A percentile compares a stretch with the other conserved stretches of the same genome.
Evolutionary conservation across 2,888 invertebrate species (phyloP).

Genomic region (Callimorpha dominula): DNA sequence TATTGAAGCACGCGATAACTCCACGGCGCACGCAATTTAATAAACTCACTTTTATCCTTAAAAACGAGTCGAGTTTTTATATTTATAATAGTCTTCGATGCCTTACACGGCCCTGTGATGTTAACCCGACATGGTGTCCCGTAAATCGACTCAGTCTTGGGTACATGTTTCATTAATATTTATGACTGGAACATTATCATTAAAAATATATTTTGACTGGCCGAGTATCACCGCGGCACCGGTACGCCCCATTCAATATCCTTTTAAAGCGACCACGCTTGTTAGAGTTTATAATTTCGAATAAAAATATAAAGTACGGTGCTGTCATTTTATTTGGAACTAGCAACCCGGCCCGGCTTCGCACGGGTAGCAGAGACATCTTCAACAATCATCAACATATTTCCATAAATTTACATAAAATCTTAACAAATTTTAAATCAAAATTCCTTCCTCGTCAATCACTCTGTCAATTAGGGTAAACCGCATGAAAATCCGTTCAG

Average conservation of each 20-base stretch:
- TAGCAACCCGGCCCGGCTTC: no score
- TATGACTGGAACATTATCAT: constrained; percentile 82
- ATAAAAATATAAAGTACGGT: constrained; percentile 19
- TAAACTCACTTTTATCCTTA: constrained; percentile 48
- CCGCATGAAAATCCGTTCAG: no score
- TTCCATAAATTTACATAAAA: no score
- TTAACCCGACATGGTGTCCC: constrained; percentile 61
- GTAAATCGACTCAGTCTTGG: constrained; percentile 65
- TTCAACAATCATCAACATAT: no score
- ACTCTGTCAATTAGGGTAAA: no score
- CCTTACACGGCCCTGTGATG: constrained; percentile 54
- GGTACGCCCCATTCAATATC: constrained; percentile 62
- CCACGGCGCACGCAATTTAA: constrained; percentile 52
- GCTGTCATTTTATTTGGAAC: constrained; percentile 17
- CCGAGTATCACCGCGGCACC: constrained; percentile 64
- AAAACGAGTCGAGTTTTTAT: constrained; percentile 43
- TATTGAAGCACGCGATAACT: constrained; percentile 47
- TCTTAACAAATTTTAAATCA: no score
- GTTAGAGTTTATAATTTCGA: constrained; percentile 39
- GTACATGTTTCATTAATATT: constrained; percentile 81
- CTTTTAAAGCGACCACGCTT: constrained; percentile 55
- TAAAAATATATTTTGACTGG: constrained; percentile 78
- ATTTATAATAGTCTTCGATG: constrained; percentile 42
- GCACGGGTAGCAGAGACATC: no score
- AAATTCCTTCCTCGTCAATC: no score